phyloP scores from a whole-genome alignment of 2,888 invertebrate genomes.

The Hoplodrina blanda region DNA sequence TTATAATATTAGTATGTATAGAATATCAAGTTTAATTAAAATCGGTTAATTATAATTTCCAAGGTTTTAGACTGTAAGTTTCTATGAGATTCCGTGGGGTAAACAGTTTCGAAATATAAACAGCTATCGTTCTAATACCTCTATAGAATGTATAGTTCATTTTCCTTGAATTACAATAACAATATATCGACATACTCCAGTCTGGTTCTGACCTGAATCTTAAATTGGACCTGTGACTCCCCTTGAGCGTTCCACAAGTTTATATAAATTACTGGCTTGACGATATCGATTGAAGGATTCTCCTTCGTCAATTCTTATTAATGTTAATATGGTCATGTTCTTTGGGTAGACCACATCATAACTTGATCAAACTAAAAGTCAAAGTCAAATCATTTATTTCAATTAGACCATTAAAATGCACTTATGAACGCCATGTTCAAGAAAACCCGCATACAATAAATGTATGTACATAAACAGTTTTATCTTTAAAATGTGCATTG shows the following conservation, averaged over 20 bases:
- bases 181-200: not conserved
- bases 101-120: not conserved
- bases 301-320: not conserved
- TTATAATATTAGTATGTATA: no score
- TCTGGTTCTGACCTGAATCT: slow-evolving; percentile 18
- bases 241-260: slow-evolving; percentile 12
- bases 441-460: slow-evolving; percentile 1
- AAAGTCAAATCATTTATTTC: no score
- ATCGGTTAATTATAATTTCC: no score
- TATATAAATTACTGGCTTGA: slow-evolving; percentile 16
- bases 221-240: slow-evolving; percentile 14
- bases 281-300: not conserved
- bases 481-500: slow-evolving; percentile 1
- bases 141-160: not conserved
- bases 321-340: slow-evolving; percentile 2
- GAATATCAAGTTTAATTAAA: no score
- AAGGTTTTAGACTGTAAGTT: no score
- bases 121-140: not conserved
- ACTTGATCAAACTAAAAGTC: not conserved
- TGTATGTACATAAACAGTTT: not conserved
- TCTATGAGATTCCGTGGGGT: no score
- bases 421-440: no score
- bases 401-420: no score
- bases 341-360: not conserved
- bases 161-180: slow-evolving; percentile 8